Conservation (phyloP, 92 coral and sea anemone genomes). For the Epizoanthus scotinus region DNA sequence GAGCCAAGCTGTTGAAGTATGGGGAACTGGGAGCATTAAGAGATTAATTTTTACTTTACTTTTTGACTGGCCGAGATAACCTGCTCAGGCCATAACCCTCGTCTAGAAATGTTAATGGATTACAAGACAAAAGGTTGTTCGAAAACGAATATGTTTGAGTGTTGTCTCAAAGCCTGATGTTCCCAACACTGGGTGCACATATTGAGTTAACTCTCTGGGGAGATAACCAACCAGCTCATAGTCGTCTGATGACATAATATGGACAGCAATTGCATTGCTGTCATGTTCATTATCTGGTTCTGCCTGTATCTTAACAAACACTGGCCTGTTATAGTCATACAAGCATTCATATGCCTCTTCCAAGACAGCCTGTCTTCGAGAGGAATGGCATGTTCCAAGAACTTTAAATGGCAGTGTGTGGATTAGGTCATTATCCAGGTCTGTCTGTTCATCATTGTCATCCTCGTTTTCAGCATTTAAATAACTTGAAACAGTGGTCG, state of each 20-base stretch:
- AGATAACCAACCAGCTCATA: slow-evolving; percentile 62
- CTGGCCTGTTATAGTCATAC: slow-evolving; percentile 66
- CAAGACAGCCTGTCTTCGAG: slow-evolving; percentile 41
- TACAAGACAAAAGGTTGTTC: slow-evolving; percentile 46
- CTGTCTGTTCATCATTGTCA: neutral
- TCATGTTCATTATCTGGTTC: slow-evolving; percentile 61
- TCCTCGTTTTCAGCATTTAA: neutral
- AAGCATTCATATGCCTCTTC: slow-evolving; percentile 46
- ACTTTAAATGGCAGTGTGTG: slow-evolving; percentile 68
- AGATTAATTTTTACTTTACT: slow-evolving; percentile 52
- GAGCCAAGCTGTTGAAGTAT: no score
- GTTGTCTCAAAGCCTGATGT: slow-evolving; percentile 43
- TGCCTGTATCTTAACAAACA: slow-evolving; percentile 49
- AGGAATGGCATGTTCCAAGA: slow-evolving; percentile 54
- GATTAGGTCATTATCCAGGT: neutral
- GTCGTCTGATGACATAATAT: slow-evolving; percentile 3
- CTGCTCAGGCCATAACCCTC: slow-evolving; percentile 45
- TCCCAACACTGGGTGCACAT: slow-evolving; percentile 37
- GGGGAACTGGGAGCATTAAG: no score
- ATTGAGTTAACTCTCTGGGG: slow-evolving; percentile 46
- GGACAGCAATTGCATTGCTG: slow-evolving; percentile 59
- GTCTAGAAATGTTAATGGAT: slow-evolving; percentile 43
- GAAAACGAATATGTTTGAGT: slow-evolving; percentile 40
- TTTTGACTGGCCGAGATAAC: slow-evolving; percentile 54
- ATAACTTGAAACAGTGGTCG: neutral